Percentiles rank a stretch among this genome's conserved stretches.
Conservation (phyloP, 2,888 invertebrate genomes). For the Torymus aiolomorphi region DNA sequence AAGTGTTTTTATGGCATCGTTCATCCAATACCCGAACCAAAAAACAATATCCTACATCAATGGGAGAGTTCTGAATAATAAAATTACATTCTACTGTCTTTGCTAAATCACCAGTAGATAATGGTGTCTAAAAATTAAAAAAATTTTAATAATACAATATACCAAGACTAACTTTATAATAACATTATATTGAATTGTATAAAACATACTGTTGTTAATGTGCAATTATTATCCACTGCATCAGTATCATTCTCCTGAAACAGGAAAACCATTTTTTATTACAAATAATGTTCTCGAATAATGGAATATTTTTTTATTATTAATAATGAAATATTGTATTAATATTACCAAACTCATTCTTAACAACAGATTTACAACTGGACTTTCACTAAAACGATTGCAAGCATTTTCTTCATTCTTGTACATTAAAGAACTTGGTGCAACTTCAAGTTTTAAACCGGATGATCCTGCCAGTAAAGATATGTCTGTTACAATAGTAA, state of each 20-base stretch:
- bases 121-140: slow-evolving; percentile 34
- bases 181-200: neutral
- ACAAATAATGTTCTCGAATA: neutral
- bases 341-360: slow-evolving; percentile 39
- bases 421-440: slow-evolving; percentile 21
- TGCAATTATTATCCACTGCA: slow-evolving; percentile 37
- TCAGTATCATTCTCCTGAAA: slow-evolving; percentile 44
- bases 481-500: slow-evolving; percentile 42
- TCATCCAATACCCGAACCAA: slow-evolving; percentile 51
- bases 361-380: slow-evolving; percentile 22
- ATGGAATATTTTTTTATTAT: too few relatives aligned
- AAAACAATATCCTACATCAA: slow-evolving; percentile 52
- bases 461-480: slow-evolving; percentile 43
- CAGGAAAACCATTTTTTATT: slow-evolving; percentile 5
- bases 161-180: neutral
- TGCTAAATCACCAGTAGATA: slow-evolving; percentile 36
- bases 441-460: slow-evolving; percentile 45
- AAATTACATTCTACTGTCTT: slow-evolving; percentile 57
- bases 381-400: slow-evolving; percentile 28
- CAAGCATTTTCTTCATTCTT: slow-evolving; percentile 46
- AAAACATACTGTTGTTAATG: slow-evolving; percentile 41
- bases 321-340: too few relatives aligned
- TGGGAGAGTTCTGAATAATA: slow-evolving; percentile 32
- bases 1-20: slow-evolving; percentile 53
- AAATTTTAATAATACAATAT: neutral